A percentile compares a stretch with the other conserved stretches of the same genome.
Conservation (phyloP, 2,113 vertebrate genomes). For the Myanophis thanlyinensis region DNA sequence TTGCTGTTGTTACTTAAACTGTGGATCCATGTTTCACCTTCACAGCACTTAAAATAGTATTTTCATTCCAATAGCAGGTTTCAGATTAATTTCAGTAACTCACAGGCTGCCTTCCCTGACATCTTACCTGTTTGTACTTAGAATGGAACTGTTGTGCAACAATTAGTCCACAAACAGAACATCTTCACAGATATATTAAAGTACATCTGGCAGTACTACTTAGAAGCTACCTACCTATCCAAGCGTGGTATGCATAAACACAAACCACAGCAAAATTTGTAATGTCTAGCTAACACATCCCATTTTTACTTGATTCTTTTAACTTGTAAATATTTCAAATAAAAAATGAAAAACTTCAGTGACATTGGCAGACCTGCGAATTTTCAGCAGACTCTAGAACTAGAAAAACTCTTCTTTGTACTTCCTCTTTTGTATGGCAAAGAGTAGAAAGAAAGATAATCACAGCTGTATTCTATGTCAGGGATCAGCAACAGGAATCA, state of each 20-base stretch:
- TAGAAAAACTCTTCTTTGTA: background rate
- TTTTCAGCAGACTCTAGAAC: background rate
- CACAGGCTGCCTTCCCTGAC: background rate
- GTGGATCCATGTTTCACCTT: background rate
- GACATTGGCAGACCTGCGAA: background rate
- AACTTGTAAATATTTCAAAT: background rate
- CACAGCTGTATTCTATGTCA: background rate
- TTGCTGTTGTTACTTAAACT: background rate
- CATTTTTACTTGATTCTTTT: background rate
- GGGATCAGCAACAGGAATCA: background rate
- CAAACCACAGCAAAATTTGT: background rate
- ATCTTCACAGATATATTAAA: background rate
- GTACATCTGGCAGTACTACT: background rate
- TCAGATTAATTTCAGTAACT: background rate
- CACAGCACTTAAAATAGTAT: background rate
- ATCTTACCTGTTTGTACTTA: background rate
- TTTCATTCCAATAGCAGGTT: background rate
- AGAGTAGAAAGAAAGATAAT: background rate
- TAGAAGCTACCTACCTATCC: background rate
- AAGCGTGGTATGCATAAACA: background rate
- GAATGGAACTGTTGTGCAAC: background rate
- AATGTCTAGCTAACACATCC: background rate
- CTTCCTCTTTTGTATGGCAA: background rate
- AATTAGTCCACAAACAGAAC: background rate
- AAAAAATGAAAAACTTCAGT: background rate